A percentile compares a stretch with the other conserved stretches of the same genome.
Evolutionary conservation across 2,888 invertebrate genomes (phyloP).

Genomic region (Heliothis peltigera): DNA sequence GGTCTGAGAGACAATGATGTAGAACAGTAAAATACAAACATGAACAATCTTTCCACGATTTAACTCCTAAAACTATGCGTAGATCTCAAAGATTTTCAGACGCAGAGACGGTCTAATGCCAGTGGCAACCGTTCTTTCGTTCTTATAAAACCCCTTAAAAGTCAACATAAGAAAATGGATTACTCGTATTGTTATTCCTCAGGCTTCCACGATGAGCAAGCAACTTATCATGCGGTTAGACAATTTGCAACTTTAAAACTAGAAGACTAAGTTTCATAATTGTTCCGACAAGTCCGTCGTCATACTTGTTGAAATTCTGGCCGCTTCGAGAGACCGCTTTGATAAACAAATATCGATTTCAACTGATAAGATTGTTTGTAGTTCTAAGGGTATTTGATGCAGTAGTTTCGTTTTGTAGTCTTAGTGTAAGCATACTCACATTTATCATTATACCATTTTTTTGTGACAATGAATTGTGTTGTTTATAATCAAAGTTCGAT

Average conservation of each 20-base stretch:
- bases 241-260: conserved; percentile 38
- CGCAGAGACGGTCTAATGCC: conserved; percentile 5
- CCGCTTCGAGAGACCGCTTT: conserved; percentile 10
- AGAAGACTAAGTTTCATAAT: conserved; percentile 8
- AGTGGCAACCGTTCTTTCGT: conserved; percentile 3
- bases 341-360: conserved; percentile 51
- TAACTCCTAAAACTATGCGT: neutral
- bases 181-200: conserved; percentile 52
- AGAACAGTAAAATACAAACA: neutral
- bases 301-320: conserved; percentile 24
- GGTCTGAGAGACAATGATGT: too few species aligned
- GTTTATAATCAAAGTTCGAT: too few species aligned
- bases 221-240: conserved; percentile 7
- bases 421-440: neutral
- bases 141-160: conserved; percentile 26
- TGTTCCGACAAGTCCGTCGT: neutral
- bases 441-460: too few species aligned
- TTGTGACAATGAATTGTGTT: too few species aligned
- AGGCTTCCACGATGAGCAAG: conserved; percentile 33
- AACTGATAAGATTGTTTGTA: conserved; percentile 29
- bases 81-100: neutral
- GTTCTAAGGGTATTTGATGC: conserved; percentile 10
- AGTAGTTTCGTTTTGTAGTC: too few species aligned
- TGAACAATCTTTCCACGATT: neutral
- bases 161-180: conserved; percentile 52